These are phyloP conservation scores for Hedychridium roseum DNA, from an alignment of 2,888 invertebrate species.

Conservation along the genomic window DNA sequence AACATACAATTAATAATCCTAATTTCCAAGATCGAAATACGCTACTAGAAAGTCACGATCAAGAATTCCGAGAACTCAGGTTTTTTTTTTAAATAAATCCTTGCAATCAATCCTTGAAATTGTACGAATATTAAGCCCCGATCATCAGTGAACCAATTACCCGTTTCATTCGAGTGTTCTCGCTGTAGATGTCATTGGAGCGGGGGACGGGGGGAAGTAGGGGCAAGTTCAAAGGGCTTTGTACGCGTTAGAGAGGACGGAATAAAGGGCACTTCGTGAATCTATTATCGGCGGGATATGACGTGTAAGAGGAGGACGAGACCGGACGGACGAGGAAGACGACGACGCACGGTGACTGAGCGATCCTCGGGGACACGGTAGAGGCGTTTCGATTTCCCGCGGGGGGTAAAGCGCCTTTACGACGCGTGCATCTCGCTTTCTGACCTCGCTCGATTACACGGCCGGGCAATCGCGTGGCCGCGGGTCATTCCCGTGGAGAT, in stretches of 20 bases:
- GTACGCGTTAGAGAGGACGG: no score
- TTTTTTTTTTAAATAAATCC: no score
- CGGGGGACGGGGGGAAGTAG: no score
- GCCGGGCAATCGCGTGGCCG: slow-evolving; percentile 8
- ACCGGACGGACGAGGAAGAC: slow-evolving; percentile 6
- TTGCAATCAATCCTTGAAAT: not conserved
- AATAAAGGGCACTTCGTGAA: no score
- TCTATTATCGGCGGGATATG: no score
- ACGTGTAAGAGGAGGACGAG: not conserved
- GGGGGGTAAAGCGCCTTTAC: slow-evolving; percentile 48
- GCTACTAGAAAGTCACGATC: no score
- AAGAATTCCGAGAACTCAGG: no score
- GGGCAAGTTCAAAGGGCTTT: no score
- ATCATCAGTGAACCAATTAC: not conserved
- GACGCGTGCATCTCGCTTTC: slow-evolving; percentile 26
- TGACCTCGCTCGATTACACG: slow-evolving; percentile 27
- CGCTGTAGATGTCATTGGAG: no score
- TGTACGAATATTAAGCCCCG: not conserved
- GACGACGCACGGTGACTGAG: slow-evolving; percentile 46
- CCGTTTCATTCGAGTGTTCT: no score
- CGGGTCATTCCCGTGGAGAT: slow-evolving; percentile 13
- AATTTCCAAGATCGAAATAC: no score
- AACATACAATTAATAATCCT: no score
- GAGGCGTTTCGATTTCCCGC: slow-evolving; percentile 58
- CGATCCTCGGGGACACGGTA: slow-evolving; percentile 51